Evolutionary conservation across 1,140 invertebrate species (phyloP), one percentile per base, ranked within the genome.

Genomic region (Monochamus saltuarius): DNA sequence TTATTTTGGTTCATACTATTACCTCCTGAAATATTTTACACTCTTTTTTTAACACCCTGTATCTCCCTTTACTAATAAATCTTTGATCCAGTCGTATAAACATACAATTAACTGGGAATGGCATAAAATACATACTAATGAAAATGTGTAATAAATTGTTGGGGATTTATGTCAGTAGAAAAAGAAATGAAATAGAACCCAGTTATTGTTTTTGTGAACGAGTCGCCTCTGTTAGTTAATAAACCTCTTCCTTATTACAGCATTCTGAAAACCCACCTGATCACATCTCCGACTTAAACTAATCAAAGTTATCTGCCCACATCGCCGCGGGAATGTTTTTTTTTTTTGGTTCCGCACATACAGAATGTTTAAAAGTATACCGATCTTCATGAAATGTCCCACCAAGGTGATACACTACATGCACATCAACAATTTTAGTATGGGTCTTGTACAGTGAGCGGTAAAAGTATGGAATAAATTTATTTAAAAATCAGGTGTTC

Each of bases 271-370:
- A 56, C 54, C 54, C 42, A 56, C 54, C 54, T 56, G 54, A 56
- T 56, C 54, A 56, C 29, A 56, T 56, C 54, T 56, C 54, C 42
- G 54, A 22, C 51, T 11, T 56, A 56, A 46, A 56, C 42, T 56
- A 56, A 56, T 56, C 54, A 56, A 56, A 56, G 42, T 56, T 56
- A 56, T 46, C 54, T 56, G 40, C 42, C 42, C 54, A 56, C 54
- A 56, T 56, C 54, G 34, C 42, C 54, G 40, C 39, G 29, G 22
- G 53, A 19, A 55, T 19, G 11, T 56, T 43, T 17, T 56, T 46
- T 14, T 35, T 35, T 35, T 39, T 54, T 54, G 16, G 38, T 39
- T 54, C n/a, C 49, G 49, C 49, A 35, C 35, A 51, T 51, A 37
- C 34, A 46, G 2, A 51, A 51, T 6, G 22, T 29, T 29, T 29